Conservation (phyloP, 2,113 vertebrate genomes). For the Aphyosemion australe region DNA sequence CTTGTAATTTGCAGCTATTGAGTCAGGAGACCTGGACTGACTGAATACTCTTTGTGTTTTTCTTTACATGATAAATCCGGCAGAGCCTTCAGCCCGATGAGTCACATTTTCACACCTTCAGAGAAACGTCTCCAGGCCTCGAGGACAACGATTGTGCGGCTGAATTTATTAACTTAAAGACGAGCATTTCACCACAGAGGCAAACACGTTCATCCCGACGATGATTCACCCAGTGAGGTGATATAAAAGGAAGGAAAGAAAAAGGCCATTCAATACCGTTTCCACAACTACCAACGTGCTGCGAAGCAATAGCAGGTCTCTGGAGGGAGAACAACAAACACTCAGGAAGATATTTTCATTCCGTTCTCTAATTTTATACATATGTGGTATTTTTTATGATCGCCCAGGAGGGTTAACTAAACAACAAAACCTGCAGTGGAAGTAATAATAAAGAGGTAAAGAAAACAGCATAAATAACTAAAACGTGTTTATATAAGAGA, state of each 20-base stretch:
- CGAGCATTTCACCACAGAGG: not conserved
- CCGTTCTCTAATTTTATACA: too few species aligned
- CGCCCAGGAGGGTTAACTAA: too few species aligned
- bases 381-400: too few species aligned
- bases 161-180: not conserved
- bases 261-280: not conserved
- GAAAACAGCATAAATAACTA: too few species aligned
- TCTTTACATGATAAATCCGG: not conserved
- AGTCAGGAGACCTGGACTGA: not conserved
- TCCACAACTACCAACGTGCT: not conserved
- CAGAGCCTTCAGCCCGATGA: not conserved
- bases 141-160: not conserved
- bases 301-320: constrained; percentile 11
- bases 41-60: not conserved
- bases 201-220: too few species aligned
- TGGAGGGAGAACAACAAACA: too few species aligned
- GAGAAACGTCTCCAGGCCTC: constrained; percentile 16
- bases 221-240: constrained; percentile 7
- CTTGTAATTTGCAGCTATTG: not conserved
- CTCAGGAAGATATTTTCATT: not conserved
- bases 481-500: too few species aligned
- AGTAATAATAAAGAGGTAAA: too few species aligned
- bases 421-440: too few species aligned
- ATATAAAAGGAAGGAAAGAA: constrained; percentile 12
- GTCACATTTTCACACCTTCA: constrained; percentile 25